Conservation (phyloP, 2,888 invertebrate species). For the Abrostola triplasia region DNA sequence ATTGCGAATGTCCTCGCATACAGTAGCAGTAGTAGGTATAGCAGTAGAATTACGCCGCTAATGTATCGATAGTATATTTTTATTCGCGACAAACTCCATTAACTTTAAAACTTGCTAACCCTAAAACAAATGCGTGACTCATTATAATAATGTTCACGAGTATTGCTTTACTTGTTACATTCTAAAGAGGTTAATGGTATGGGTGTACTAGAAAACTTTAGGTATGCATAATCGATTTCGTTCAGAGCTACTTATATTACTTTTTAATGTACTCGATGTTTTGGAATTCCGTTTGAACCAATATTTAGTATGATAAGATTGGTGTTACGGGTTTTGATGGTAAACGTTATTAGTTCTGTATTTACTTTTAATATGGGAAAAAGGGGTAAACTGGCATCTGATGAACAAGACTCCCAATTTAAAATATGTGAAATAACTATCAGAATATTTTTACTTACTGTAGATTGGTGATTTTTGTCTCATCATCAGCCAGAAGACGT, state of each 20-base stretch:
- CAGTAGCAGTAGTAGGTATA: no score
- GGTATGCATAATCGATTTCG: background rate
- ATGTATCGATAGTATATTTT: no score
- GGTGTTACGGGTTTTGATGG: background rate
- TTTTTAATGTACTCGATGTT: background rate
- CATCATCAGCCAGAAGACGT: no score
- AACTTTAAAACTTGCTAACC: slow-evolving; percentile 4
- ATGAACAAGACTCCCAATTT: no score
- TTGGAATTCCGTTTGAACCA: background rate
- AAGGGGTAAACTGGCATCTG: no score
- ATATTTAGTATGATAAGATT: background rate
- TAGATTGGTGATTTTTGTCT: no score
- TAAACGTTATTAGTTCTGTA: background rate
- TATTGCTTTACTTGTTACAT: slow-evolving; percentile 12
- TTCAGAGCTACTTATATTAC: background rate
- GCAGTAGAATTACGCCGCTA: no score
- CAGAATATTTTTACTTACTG: no score
- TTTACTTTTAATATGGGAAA: no score
- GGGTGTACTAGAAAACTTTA: background rate
- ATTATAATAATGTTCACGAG: slow-evolving; percentile 17
- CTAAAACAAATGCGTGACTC: slow-evolving; percentile 5
- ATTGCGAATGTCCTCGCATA: no score
- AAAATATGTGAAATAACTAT: no score
- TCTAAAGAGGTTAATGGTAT: slow-evolving; percentile 13
- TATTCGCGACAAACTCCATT: no score